Evolutionary conservation across 2,113 vertebrate genomes (phyloP).

Genomic region (Myxocyprinus asiaticus): DNA sequence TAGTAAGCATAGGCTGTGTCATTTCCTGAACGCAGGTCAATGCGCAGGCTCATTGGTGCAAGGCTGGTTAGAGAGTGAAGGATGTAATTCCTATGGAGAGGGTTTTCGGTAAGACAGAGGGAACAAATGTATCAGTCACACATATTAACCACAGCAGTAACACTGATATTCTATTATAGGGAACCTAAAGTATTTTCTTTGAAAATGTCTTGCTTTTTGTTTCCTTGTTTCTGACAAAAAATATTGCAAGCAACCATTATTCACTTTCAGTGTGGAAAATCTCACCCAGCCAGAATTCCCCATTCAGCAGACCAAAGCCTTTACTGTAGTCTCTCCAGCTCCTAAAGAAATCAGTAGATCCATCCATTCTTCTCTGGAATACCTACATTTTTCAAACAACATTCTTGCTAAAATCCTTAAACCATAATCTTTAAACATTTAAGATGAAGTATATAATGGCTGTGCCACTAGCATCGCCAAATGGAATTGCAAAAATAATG

Average conservation of each 20-base stretch:
- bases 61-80: constrained; percentile 71
- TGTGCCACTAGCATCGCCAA: too few relatives aligned
- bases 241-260: neutral
- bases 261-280: neutral
- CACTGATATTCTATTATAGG: neutral
- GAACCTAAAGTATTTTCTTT: neutral
- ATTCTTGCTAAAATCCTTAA: too few relatives aligned
- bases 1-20: constrained; percentile 72
- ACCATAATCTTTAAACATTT: too few relatives aligned
- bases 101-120: constrained; percentile 3
- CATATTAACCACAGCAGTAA: neutral
- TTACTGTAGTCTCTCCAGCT: constrained; percentile 84
- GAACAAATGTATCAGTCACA: constrained; percentile 30
- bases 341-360: constrained; percentile 84
- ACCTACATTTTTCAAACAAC: constrained; percentile 71
- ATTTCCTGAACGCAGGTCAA: constrained; percentile 73
- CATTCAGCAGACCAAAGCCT: constrained; percentile 85
- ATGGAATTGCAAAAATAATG: too few relatives aligned
- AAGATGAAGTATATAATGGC: too few relatives aligned
- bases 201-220: neutral
- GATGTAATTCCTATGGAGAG: constrained; percentile 71
- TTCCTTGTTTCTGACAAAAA: neutral
- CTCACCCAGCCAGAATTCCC: constrained; percentile 91
- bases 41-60: constrained; percentile 69
- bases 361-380: constrained; percentile 88